Base-by-base conservation (phyloP, 2,888 invertebrate genomes). In the Dysmachus trigonus region DNA sequence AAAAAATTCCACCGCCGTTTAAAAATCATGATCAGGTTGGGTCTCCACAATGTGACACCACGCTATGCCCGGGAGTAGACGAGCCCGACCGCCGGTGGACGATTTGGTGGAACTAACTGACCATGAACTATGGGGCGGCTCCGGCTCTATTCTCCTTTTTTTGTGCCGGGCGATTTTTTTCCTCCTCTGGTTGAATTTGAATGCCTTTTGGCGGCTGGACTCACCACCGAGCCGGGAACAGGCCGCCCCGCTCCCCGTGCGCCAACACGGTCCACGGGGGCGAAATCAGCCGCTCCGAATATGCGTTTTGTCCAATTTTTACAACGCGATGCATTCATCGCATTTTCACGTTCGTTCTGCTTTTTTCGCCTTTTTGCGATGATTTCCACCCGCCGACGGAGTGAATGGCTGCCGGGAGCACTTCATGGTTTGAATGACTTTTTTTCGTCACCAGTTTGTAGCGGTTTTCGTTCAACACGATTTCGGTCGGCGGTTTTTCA, bases 401-500 rank as follows among this genome's bases (percentile, higher is more conserved):
- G 38, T 86, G 84, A 76, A 84, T 84, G 85, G 85, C 81, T 74
- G 76, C 41, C 72, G 86, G 62, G 85, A 87, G 76, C 79, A 87
- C 87, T 87, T 85, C 81, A 41, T 81, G 87, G 82, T 85, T 79
- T 86, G 87, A 84, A 87, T 84, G 79, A 74, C 62, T 77, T 85
- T 77, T 73, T 77, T 85, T 85, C 85, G 85, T 88, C 87, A 86
- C 86, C 87, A 85, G 87, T 87, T 87, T 87, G 87, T 87, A 87
- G 87, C 82, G 87, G 87, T 88, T 88, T 86, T 81, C 72, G 85
- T 87, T 87, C 85, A 87, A 87, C 87, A 86, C 83, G 87, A 87
- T 87, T 87, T 87, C 85, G 87, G 86, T 87, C 86, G 86, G 86
- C 85, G 87, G 87, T 86, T 87, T 87, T 82, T 86, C 86, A 86